Base-by-base conservation (phyloP, 2,888 invertebrate genomes). In the Chrysopilus asiliformis region DNA sequence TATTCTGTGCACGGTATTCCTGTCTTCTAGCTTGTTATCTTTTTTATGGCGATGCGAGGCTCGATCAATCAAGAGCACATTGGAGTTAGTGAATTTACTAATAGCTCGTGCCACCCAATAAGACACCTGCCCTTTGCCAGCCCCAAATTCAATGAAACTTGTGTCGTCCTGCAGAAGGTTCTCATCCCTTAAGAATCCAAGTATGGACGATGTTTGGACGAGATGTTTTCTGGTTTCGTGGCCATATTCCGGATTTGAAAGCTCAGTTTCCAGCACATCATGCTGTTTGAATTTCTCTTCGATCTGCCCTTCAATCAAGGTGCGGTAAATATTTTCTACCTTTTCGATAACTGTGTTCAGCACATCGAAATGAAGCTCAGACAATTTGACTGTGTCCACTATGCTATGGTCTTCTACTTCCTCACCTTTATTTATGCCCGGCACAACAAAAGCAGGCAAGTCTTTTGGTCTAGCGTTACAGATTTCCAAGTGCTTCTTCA, bases 71-170 rank as follows among this genome's bases (percentile, higher is more conserved):
- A 84, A 64, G 42, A 90, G 53, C 47, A 83, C 76, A 42, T 74
- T 68, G 13, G 69, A 67, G 31, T 60, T 51, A 42, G 71, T 64
- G 8, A 39, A 18, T 10, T 47, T 45, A 1, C 47, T 22, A 47
- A 79, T 68, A 26, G 76, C 71, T 45, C 68, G 66, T 14, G 79
- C 76, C 36, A 82, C 58, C 74, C 82, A 85, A 58, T 74, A 86
- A 8, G 85, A 81, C 33, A 90, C 56, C 47, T 80, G 79, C 1
- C 86, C 90, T 71, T 82, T 84, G n/a, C 90, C 90, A 9, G 89
- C 89, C 1, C 90, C 90, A 53, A 89, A 79, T 58, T 91, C 91
- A 39, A 90, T 71, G 49, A 74, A 89, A 58, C 82, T 80, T 1
- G 79, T 78, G 15, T 68, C 55, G 8, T 74, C 64, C 9, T 50